Base-by-base conservation (phyloP, 2,888 invertebrate species). In the Synanthedon formicaeformis region DNA sequence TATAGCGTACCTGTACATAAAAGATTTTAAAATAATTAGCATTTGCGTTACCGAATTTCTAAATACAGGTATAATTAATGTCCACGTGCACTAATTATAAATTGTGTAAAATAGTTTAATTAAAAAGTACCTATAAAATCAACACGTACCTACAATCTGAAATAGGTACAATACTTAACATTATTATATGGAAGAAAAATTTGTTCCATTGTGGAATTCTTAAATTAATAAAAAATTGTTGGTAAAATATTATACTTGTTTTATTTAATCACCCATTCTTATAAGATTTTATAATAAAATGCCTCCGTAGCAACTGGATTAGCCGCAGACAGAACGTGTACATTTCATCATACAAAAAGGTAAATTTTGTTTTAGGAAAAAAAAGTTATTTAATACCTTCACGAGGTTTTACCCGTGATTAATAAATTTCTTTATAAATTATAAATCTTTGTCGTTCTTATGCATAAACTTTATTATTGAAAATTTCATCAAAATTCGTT, bases 161-260 rank as follows among this genome's bases (percentile, higher is more conserved):
- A 64, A 69, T 84, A 85, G 79, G 74, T 79, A 83, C 34, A 34
- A 34, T 82, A 83, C 79, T 74, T 72, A 64, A 60, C 58, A 59
- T 58, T 73, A 75, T 72, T 73, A 79, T 78, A 82, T 79, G 79
- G 76, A 83, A 73, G 71, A 79, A 71, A 67, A 75, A 81, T 80
- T 85, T 82, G 80, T 83, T 84, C 85, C 85, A 76, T 73, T 84
- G 87, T 86, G 88, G 85, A 86, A 86, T 85, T 87, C 87, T 86
- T 86, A 81, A 82, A 82, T 81, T 81, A 87, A 87, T 87, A 87
- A 88, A 88, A 85, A 88, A 88, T 86, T 88, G 88, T 88, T 88
- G 86, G 86, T 88, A 88, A 87, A 88, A 83, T 83, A 78, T 64
- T 50, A 50, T 11, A 40, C 40, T 49, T 49, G 49, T 49, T 49